Evolutionary conservation across 2,113 vertebrate species (phyloP).

Genomic region (Trochalopteron elliotii): DNA sequence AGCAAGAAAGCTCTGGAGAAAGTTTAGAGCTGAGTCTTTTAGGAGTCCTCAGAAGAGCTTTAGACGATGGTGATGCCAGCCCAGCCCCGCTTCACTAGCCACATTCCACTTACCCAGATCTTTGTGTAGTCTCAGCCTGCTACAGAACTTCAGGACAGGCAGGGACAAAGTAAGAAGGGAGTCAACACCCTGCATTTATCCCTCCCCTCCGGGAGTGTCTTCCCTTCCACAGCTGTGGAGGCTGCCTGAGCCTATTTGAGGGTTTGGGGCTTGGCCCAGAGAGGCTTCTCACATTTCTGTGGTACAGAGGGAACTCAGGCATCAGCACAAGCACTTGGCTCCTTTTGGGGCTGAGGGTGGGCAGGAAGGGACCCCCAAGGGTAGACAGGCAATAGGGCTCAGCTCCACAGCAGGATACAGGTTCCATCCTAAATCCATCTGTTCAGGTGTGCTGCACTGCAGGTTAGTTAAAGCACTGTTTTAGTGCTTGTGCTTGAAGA

Average conservation of each 20-base stretch:
- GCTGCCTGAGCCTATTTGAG: neutral
- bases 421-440: accelerated
- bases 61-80: neutral
- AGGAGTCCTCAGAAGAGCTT: neutral
- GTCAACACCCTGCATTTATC: neutral
- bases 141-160: neutral
- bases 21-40: neutral
- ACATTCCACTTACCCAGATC: neutral
- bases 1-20: neutral
- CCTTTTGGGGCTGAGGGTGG: neutral
- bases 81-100: neutral
- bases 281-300: neutral
- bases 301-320: accelerated
- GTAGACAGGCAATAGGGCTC: accelerated
- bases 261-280: neutral
- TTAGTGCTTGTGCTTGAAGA: neutral
- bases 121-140: neutral
- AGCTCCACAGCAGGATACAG: neutral
- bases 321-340: accelerated
- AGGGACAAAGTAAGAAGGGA: accelerated
- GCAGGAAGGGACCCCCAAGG: accelerated
- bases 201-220: too few relatives aligned
- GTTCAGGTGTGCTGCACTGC: neutral
- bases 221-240: accelerated
- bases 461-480: neutral